Evolutionary conservation across 2,888 invertebrate genomes (phyloP), one percentile per base, ranked within the genome.

Genomic region (Eupithecia subumbrata): DNA sequence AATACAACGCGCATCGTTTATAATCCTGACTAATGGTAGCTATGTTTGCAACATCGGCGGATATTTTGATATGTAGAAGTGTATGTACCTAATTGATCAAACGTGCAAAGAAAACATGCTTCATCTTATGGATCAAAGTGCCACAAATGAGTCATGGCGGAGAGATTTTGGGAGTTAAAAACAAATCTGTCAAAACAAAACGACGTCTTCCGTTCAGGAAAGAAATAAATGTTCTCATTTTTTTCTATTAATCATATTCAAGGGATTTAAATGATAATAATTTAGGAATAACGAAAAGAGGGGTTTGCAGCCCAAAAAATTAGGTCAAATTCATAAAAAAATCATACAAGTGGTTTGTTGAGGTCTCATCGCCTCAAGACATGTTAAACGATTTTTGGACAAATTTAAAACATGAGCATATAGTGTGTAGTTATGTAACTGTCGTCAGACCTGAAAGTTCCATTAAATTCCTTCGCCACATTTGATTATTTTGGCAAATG

Each of bases 401-500:
- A 14, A 22, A 11, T 56, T 22, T 60, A 56, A 56, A 22, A 22
- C 60, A 22, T 60, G 25, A 14, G 22, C 25, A 25, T 56, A 22
- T 22, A 18, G 52, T 25, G 9, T 25, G 56, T 56, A 22, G 56
- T 1, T 56, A n/a, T 56, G 12, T 5, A 60, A 2, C 60, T 25
- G 25, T 60, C 60, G 25, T 56, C 34, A 69, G 4, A 48, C n/a
- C 45, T 69, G 76, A 56, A 69, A 66, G 52, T 64, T 48, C 25
- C 69, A 67, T 66, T 74, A 72, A 40, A 76, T 79, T 79, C 74
- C 68, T 72, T 75, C 72, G 60, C 60, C 68, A 63, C 66, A 34
- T 68, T 76, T 78, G 74, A 78, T 78, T 77, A 78, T 78, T 79
- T 79, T 80, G 79, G 79, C 81, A 78, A 81, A 80, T 78, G 79